These are phyloP conservation scores for Bovichtus variegatus DNA, from an alignment of 2,797 vertebrate species.

Conservation along the genomic window DNA sequence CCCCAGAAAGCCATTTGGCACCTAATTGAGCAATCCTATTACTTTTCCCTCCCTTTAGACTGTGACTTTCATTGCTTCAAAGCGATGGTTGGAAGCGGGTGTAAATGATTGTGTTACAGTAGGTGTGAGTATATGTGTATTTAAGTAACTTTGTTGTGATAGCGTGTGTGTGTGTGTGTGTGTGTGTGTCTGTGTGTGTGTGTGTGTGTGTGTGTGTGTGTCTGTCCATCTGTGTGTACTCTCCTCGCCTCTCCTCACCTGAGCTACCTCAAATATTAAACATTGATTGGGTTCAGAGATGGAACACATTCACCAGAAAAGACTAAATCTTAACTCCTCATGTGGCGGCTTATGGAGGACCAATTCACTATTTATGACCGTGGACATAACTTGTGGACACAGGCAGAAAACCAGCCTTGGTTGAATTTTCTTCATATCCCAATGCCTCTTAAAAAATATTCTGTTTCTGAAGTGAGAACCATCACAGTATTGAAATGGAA, in stretches of 20 bases:
- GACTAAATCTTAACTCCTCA: slow-evolving; percentile 55
- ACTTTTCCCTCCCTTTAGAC: slow-evolving; percentile 86
- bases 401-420: slow-evolving; percentile 22
- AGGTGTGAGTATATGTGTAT: slow-evolving; percentile 72
- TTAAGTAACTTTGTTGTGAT: slow-evolving; percentile 79
- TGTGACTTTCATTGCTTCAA: slow-evolving; percentile 81
- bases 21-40: slow-evolving; percentile 90
- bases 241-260: slow-evolving; percentile 61
- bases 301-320: slow-evolving; percentile 45
- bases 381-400: slow-evolving; percentile 18
- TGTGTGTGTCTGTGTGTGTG: slow-evolving; percentile 2
- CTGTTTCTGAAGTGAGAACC: slow-evolving; percentile 15
- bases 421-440: neutral
- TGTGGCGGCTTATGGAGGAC: slow-evolving; percentile 32
- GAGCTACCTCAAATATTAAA: slow-evolving; percentile 68
- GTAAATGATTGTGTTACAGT: slow-evolving; percentile 77
- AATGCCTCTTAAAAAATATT: slow-evolving; percentile 5
- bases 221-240: slow-evolving; percentile 25
- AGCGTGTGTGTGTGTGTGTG: slow-evolving; percentile 34
- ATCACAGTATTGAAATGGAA: slow-evolving; percentile 11
- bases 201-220: neutral
- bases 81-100: slow-evolving; percentile 74
- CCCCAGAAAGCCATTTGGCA: slow-evolving; percentile 88
- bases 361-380: slow-evolving; percentile 53
- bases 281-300: slow-evolving; percentile 65